Conservation (phyloP, 2,113 vertebrate species). For the Morphnarchus princeps region DNA sequence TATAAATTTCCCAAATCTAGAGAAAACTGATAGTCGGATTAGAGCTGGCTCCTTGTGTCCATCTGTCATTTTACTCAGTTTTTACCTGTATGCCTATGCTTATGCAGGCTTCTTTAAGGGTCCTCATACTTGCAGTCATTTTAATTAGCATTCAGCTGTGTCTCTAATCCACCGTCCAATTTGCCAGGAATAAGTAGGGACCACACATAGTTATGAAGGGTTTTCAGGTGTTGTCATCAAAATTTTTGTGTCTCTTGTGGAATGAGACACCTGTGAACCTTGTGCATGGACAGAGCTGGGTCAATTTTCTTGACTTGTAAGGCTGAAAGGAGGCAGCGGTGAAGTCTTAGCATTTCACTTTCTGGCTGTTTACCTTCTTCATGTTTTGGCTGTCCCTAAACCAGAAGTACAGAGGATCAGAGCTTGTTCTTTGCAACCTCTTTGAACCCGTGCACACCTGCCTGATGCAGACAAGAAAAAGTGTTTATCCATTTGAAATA, state of each 20-base stretch:
- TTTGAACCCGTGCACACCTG: not conserved
- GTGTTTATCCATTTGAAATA: slow-evolving; percentile 27
- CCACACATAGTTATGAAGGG: not conserved
- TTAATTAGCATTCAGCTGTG: not conserved
- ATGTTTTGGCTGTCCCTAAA: not conserved
- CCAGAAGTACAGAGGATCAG: not conserved
- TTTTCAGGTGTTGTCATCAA: not conserved
- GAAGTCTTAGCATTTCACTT: not conserved
- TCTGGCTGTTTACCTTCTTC: not conserved
- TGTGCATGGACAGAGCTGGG: not conserved
- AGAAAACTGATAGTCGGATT: not conserved
- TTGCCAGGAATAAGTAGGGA: not conserved
- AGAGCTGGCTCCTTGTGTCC: not conserved
- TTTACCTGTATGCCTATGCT: not conserved
- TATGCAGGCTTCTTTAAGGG: not conserved
- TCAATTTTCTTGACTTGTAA: not conserved
- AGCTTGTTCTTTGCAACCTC: not conserved
- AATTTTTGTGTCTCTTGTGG: not conserved
- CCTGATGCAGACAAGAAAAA: not conserved
- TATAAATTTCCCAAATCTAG: not conserved
- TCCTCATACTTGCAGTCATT: not conserved
- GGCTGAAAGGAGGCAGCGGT: not conserved
- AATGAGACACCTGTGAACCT: not conserved
- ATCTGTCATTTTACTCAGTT: not conserved
- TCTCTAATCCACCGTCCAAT: not conserved